Conservation (phyloP, 2,888 invertebrate species). For the Chamaedrilus cognettii region DNA sequence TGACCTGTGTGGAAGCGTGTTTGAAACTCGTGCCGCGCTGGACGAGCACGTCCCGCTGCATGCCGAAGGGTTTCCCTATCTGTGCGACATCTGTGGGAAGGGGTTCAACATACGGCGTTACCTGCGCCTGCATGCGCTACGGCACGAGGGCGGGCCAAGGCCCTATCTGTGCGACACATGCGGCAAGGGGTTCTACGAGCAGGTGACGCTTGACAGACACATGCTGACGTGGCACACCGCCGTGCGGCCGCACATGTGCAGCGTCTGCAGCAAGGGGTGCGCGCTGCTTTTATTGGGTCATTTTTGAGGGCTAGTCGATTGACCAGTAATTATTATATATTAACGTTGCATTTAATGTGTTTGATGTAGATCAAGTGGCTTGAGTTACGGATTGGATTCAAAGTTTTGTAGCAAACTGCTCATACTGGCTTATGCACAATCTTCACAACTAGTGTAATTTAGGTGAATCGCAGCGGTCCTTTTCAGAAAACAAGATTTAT, state of each 20-base stretch:
- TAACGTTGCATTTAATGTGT: no score
- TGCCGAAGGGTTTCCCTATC: constrained; percentile 1
- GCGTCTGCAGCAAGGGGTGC: constrained; percentile 8
- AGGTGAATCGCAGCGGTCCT: no score
- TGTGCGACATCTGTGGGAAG: constrained; percentile 7
- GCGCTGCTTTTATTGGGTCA: no score
- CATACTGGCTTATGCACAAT: no score
- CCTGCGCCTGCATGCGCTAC: constrained; percentile 3
- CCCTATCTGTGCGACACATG: constrained; percentile 11
- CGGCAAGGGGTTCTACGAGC: constrained; percentile 7
- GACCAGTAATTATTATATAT: no score
- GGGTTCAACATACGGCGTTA: constrained; percentile 8
- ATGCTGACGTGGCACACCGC: constrained; percentile 8
- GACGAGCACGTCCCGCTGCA: not conserved
- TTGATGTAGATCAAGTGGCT: no score
- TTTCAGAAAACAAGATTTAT: no score
- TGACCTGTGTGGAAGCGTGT: constrained; percentile 2
- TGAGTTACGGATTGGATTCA: no score
- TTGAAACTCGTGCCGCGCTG: not conserved
- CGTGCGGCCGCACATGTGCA: constrained; percentile 7
- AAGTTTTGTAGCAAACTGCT: no score
- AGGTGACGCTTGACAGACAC: constrained; percentile 1
- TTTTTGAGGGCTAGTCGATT: no score
- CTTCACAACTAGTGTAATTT: no score
- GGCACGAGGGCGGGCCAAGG: not conserved